A percentile compares a stretch with the other conserved stretches of the same genome.
Evolutionary conservation across 2,797 vertebrate species (phyloP).

Genomic region (Squalus acanthias): DNA sequence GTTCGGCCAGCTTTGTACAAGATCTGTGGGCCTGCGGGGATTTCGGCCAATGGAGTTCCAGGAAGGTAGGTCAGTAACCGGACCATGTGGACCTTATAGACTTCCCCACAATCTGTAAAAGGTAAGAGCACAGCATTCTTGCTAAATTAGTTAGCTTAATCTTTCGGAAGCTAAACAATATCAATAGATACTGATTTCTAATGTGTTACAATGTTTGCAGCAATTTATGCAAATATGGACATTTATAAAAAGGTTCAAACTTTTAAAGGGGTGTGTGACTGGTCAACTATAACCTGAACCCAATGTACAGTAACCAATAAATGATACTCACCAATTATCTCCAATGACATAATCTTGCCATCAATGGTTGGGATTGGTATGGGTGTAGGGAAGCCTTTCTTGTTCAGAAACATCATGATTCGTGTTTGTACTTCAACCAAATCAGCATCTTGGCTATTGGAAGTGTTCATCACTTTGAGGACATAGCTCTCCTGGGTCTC

Average conservation of each 20-base stretch:
- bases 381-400: slow-evolving; percentile 72
- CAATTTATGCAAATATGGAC: neutral
- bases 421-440: slow-evolving; percentile 69
- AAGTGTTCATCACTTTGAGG: slow-evolving; percentile 77
- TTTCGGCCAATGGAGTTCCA: slow-evolving; percentile 65
- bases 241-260: neutral
- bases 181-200: neutral
- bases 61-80: slow-evolving; percentile 81
- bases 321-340: slow-evolving; percentile 65
- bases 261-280: neutral
- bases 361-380: slow-evolving; percentile 52
- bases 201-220: neutral
- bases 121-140: neutral
- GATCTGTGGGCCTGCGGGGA: slow-evolving; percentile 55
- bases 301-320: neutral
- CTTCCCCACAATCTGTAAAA: slow-evolving; percentile 60
- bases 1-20: slow-evolving; percentile 70
- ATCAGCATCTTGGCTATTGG: slow-evolving; percentile 59
- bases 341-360: slow-evolving; percentile 61
- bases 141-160: neutral
- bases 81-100: slow-evolving; percentile 66
- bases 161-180: neutral
- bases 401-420: slow-evolving; percentile 66
- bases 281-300: neutral
- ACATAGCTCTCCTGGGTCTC: slow-evolving; percentile 57